Base-by-base conservation (phyloP, 2,888 invertebrate genomes). In the Choreutis nemorana region DNA sequence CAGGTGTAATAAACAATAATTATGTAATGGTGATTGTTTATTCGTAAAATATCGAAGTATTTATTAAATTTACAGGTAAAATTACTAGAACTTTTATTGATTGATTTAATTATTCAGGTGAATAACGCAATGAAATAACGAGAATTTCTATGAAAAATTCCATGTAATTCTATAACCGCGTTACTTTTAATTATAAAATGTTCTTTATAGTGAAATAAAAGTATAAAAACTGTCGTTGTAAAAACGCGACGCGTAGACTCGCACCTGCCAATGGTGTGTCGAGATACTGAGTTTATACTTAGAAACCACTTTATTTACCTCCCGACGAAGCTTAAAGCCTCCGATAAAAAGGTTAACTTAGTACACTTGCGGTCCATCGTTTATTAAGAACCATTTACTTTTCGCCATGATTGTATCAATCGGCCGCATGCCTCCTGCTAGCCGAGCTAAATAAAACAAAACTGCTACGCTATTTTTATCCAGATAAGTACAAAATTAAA, bases 231-330 rank as follows among this genome's bases (percentile, higher is more conserved):
- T 54, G n/a, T n/a, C n/a, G n/a, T n/a, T 41, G 63, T 47, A 66
- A 61, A 64, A 60, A 62, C 54, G 52, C 48, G 62, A 67, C 48
- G 62, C 63, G 56, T 56, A 56, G 56, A 52, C 66, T 62, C 58
- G 65, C 73, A 73, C 71, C 75, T 77, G 77, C 75, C 77, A 75
- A 73, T 73, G 62, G 57, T 56, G 62, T 63, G 66, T 72, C 64
- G 59, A 68, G 75, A 77, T 75, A 77, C 63, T 57, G 54, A 54
- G 67, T 64, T 71, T 78, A 78, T 77, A 75, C 77, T 71, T 78
- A 78, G 75, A 75, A 72, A 71, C 63, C 72, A 73, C 72, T 75
- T 75, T 72, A 75, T 73, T 72, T 68, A 73, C 64, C 66, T 62
- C 67, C 67, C 68, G 70, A 71, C 61, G 63, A 50, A 55, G 65